Conservation (phyloP, 2,113 vertebrate genomes). For the Mustela nigripes region DNA sequence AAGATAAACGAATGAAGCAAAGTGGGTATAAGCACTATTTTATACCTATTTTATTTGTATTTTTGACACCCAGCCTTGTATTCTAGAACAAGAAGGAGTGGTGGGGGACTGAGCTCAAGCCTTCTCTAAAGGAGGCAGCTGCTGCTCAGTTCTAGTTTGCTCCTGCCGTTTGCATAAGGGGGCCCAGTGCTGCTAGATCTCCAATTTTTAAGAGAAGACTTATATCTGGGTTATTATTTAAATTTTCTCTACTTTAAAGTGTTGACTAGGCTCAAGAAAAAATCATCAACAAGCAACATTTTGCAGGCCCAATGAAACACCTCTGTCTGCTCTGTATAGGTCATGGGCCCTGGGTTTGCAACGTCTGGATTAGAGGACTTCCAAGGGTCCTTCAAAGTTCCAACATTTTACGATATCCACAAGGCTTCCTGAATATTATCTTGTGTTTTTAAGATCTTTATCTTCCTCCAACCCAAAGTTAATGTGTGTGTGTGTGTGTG, state of each 20-base stretch:
- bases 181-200: background rate
- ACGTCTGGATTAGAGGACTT: constrained; percentile 17
- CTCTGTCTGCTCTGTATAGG: background rate
- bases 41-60: background rate
- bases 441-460: constrained; percentile 77
- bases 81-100: background rate
- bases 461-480: constrained; percentile 56
- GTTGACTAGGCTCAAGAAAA: background rate
- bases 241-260: constrained; percentile 54
- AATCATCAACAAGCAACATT: background rate
- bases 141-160: background rate
- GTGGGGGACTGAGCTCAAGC: background rate
- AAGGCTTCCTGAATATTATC: constrained; percentile 59
- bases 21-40: background rate
- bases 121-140: background rate
- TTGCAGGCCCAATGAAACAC: background rate
- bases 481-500: constrained; percentile 23
- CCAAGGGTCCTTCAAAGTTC: constrained; percentile 43
- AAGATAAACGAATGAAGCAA: background rate
- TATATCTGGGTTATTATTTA: background rate
- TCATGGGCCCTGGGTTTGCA: background rate
- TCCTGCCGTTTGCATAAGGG: background rate
- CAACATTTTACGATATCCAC: constrained; percentile 46
- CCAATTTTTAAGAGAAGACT: constrained; percentile 10
- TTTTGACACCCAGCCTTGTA: background rate